Conservation (phyloP, 2,888 invertebrate genomes). For the Cataglyphis altisquamis region DNA sequence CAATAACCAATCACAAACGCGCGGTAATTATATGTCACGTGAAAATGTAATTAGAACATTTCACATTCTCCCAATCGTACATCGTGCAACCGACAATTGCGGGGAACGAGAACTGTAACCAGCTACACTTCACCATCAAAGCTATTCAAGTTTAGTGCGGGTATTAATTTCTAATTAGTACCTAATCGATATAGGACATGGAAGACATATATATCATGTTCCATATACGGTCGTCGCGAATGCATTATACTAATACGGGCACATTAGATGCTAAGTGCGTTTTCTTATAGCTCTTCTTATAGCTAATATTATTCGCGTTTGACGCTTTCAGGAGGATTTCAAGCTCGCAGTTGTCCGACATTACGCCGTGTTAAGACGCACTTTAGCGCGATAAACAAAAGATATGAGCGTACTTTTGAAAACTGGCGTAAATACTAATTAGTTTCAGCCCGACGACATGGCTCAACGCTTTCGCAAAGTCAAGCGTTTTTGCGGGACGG, state of each 20-base stretch:
- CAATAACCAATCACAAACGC: conserved; percentile 7
- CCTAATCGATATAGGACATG: conserved; percentile 73
- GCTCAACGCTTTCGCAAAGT: conserved; percentile 46
- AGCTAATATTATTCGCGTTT: conserved; percentile 1
- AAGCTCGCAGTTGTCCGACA: conserved; percentile 69
- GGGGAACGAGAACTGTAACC: conserved; percentile 65
- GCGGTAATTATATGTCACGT: conserved; percentile 41
- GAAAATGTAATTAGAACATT: conserved; percentile 40
- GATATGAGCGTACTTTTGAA: conserved; percentile 68
- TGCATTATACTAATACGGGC: background rate
- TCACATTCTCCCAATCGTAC: conserved; percentile 50
- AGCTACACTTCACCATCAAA: conserved; percentile 77
- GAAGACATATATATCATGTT: conserved; percentile 39
- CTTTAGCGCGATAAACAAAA: conserved; percentile 69
- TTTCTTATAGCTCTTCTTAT: conserved; percentile 30
- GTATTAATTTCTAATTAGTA: conserved; percentile 84
- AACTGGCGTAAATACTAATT: conserved; percentile 77
- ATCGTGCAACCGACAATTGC: conserved; percentile 58
- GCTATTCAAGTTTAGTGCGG: conserved; percentile 76
- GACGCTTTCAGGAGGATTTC: conserved; percentile 64
- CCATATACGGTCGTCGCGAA: background rate
- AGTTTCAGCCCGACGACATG: conserved; percentile 60
- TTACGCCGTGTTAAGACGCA: conserved; percentile 70
- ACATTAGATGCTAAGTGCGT: background rate
- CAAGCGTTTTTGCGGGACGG: conserved; percentile 64